Evolutionary conservation across 2,888 invertebrate species (phyloP).

Genomic region (Chrysomela aeneicollis): DNA sequence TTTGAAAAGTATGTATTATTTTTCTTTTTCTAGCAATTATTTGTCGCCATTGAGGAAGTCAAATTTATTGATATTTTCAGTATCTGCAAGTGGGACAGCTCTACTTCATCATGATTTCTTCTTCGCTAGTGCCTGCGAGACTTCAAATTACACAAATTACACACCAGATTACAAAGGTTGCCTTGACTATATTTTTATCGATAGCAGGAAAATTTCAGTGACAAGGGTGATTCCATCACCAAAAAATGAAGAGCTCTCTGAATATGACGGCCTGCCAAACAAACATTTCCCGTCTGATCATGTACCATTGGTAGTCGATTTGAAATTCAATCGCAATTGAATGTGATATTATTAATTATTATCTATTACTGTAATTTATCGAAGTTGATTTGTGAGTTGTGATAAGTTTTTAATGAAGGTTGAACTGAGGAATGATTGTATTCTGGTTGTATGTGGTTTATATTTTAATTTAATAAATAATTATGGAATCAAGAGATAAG

Average conservation of each 20-base stretch:
- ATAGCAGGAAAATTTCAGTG: constrained; percentile 69
- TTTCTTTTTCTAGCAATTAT: neutral
- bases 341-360: neutral
- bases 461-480: too few relatives aligned
- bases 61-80: constrained; percentile 45
- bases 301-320: constrained; percentile 82
- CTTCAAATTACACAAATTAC: constrained; percentile 84
- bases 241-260: constrained; percentile 75
- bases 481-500: too few relatives aligned
- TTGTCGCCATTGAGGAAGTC: too few relatives aligned
- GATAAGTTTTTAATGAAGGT: too few relatives aligned
- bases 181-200: constrained; percentile 90
- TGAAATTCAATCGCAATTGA: constrained; percentile 60
- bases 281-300: constrained; percentile 93
- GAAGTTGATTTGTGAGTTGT: too few relatives aligned
- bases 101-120: constrained; percentile 57
- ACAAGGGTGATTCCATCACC: constrained; percentile 82
- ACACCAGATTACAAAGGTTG: constrained; percentile 84
- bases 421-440: too few relatives aligned
- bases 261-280: constrained; percentile 84
- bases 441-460: too few relatives aligned
- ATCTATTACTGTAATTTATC: neutral
- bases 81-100: constrained; percentile 67
- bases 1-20: constrained; percentile 73
- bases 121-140: constrained; percentile 83